These are phyloP conservation scores for Ceratosolen solmsi DNA, from an alignment of 1,140 invertebrate species.

Conservation along the genomic window DNA sequence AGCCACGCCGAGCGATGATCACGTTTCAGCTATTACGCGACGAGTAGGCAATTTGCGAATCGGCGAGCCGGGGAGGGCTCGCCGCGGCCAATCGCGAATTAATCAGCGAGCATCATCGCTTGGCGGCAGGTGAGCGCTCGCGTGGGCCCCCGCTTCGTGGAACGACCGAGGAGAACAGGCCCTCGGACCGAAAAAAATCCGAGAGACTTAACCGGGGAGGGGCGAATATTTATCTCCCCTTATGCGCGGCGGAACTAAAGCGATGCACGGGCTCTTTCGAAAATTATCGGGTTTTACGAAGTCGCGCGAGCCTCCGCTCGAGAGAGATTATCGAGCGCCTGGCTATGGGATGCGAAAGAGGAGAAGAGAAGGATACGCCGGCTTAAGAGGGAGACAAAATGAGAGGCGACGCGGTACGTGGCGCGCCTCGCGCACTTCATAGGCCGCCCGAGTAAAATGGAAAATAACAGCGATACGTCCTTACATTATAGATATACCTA, in stretches of 20 bases:
- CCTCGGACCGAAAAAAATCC: constrained; percentile 12
- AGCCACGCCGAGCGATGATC: constrained; percentile 42
- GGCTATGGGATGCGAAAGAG: neutral
- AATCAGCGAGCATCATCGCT: constrained; percentile 66
- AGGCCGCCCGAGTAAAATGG: no score
- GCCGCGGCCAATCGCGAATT: constrained; percentile 66
- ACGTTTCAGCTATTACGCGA: constrained; percentile 68
- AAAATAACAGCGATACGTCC: neutral
- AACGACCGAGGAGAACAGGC: neutral
- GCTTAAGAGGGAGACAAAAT: no score
- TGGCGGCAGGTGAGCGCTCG: constrained; percentile 52
- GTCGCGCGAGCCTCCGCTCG: neutral
- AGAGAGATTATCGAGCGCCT: neutral
- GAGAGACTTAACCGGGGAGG: neutral
- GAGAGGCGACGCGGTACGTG: neutral
- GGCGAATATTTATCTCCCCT: constrained; percentile 42
- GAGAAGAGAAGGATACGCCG: neutral
- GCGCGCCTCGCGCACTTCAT: neutral
- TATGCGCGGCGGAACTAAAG: constrained; percentile 47
- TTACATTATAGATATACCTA: neutral
- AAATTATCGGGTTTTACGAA: constrained; percentile 53
- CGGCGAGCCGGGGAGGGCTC: constrained; percentile 38
- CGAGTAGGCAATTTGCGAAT: constrained; percentile 69
- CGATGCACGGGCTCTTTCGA: constrained; percentile 41
- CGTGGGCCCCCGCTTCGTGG: neutral